phyloP scores from a whole-genome alignment of 2,113 vertebrate genomes.

The Odontesthes bonariensis region DNA sequence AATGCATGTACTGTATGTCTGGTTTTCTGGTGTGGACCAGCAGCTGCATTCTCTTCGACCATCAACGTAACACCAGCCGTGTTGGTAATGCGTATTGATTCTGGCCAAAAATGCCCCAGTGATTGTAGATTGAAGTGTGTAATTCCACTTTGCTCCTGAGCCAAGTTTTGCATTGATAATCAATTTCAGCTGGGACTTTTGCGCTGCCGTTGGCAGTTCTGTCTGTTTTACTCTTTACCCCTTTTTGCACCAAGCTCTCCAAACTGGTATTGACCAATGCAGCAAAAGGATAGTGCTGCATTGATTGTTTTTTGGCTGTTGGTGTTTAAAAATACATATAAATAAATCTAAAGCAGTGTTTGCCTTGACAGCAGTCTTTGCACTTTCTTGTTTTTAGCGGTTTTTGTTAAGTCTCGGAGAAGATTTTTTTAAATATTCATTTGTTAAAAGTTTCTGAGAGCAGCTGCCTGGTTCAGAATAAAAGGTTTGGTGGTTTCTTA shows the following conservation, averaged over 20 bases:
- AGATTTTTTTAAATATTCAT: too few relatives aligned
- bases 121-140: conserved; percentile 78
- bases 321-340: not conserved
- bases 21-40: conserved; percentile 13
- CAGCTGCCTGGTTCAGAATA: too few relatives aligned
- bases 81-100: conserved; percentile 80
- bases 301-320: conserved; percentile 1
- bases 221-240: conserved; percentile 24
- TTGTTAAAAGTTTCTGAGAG: too few relatives aligned
- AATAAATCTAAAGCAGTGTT: not conserved
- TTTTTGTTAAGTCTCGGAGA: too few relatives aligned
- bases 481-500: too few relatives aligned
- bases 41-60: conserved; percentile 21
- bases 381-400: too few relatives aligned
- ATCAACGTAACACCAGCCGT: conserved; percentile 45
- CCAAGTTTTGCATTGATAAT: conserved; percentile 77
- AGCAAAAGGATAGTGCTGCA: not conserved
- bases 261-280: conserved; percentile 8
- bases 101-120: conserved; percentile 65
- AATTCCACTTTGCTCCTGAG: conserved; percentile 70
- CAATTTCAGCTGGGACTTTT: conserved; percentile 64
- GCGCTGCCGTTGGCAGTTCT: conserved; percentile 53
- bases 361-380: not conserved
- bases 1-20: conserved; percentile 20
- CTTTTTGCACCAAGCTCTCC: conserved; percentile 14